phyloP scores from a whole-genome alignment of 2,113 vertebrate genomes.

The Quiscalus mexicanus region DNA sequence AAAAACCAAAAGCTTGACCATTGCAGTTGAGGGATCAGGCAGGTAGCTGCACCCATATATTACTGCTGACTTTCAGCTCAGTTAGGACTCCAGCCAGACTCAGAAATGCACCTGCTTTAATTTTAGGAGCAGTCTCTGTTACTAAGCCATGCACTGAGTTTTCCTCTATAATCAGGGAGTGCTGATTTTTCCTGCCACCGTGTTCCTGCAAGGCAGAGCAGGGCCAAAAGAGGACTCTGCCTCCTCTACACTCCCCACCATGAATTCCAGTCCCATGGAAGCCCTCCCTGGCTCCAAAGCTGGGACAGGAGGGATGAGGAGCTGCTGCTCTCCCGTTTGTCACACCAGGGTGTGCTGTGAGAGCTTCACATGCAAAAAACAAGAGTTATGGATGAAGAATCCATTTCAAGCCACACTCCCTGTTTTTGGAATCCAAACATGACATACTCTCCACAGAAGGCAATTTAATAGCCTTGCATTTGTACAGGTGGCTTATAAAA shows the following conservation, averaged over 20 bases:
- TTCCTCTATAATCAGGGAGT: neutral
- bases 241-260: accelerated
- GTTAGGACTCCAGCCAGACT: neutral
- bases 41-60: neutral
- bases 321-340: accelerated
- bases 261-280: neutral
- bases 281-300: neutral
- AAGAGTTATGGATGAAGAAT: neutral
- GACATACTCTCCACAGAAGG: slow-evolving; percentile 49
- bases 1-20: neutral
- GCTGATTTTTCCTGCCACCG: neutral
- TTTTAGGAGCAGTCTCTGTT: neutral
- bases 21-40: neutral
- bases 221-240: neutral
- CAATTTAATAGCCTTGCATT: slow-evolving; percentile 26
- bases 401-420: neutral
- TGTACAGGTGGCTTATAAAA: slow-evolving; percentile 63
- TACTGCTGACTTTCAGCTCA: neutral
- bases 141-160: neutral
- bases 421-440: neutral
- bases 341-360: neutral
- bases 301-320: neutral
- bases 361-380: neutral
- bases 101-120: neutral
- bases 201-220: neutral